Base-by-base conservation (phyloP, 2,888 invertebrate genomes). In the Thymelicus sylvestris region DNA sequence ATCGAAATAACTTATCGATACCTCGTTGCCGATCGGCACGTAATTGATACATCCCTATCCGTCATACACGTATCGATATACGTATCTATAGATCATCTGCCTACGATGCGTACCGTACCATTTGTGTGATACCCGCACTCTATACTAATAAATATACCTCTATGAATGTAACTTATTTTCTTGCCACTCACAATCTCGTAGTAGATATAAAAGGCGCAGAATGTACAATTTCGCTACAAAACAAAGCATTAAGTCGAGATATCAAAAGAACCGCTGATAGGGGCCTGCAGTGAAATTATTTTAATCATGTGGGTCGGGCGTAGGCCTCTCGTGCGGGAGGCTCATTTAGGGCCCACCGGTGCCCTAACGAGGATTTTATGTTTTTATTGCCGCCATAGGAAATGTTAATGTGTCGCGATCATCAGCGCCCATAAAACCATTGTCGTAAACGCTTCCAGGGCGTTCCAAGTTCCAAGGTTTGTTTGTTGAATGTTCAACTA, bases 371-470 rank as follows among this genome's bases (percentile, higher is more conserved):
- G 71, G 61, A 66, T 71, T 71, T 71, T 71, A 66, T 80, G 77
- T 77, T 78, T 84, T 82, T 84, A 84, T 79, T 79, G 81, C 79
- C 74, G 77, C 79, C 81, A 81, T 86, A 85, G 88, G 86, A 86
- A 87, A 88, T 87, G 86, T 86, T 85, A 88, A 87, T 88, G 82
- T 81, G 81, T 83, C 84, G 81, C 83, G 82, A 83, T 86, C 84
- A 86, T 86, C 68, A 65, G 60, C 38, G 60, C 41, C 60, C 70
- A 47, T 70, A 70, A 66, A 69, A 65, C 64, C 70, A 13, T 31
- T n/a, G 70, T 70, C 70, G 70, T 70, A 65, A 65, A 65, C 60
- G 59, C 70, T 59, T 52, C 65, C 39, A 59, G 50, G 48, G 50
- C 57, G 47, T 24, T 47, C 31, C 57, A 44, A 48, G 47, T 24